phyloP scores from a whole-genome alignment of 1,140 invertebrate species.

The Elymnias hypermnestra region DNA sequence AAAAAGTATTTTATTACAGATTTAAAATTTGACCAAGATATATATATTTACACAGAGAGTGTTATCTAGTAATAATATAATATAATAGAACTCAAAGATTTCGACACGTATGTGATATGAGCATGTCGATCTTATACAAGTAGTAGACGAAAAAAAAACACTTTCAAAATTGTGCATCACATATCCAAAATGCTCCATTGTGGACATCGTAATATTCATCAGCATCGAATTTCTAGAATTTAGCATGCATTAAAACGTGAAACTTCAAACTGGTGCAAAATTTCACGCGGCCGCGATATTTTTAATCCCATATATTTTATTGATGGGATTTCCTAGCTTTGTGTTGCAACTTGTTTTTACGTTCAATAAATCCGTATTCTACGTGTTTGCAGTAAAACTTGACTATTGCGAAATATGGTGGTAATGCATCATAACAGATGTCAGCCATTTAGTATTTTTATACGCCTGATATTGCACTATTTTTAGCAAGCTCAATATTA shows the following conservation, averaged over 20 bases:
- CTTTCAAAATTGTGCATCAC: too few species aligned
- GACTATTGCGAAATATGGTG: neutral
- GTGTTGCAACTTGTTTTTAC: conserved; percentile 2
- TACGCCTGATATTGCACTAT: neutral
- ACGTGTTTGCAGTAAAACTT: neutral
- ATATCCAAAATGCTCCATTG: too few species aligned
- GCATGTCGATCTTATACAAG: too few species aligned
- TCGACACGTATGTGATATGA: too few species aligned
- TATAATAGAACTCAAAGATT: too few species aligned
- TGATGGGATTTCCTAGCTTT: neutral
- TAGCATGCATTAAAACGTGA: neutral
- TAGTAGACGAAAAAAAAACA: too few species aligned
- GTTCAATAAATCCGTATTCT: neutral
- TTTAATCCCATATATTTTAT: conserved; percentile 2
- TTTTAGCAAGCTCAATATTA: too few species aligned
- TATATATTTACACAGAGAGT: too few species aligned
- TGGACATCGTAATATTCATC: too few species aligned
- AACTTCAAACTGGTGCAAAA: neutral
- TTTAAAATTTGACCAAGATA: too few species aligned
- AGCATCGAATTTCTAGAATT: neutral
- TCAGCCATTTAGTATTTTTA: neutral
- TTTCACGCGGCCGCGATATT: neutral
- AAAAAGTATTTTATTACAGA: too few species aligned
- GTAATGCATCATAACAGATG: neutral
- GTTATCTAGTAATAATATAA: too few species aligned